Conservation (phyloP, 1,140 invertebrate genomes). For the Apocrypta bakeri region DNA sequence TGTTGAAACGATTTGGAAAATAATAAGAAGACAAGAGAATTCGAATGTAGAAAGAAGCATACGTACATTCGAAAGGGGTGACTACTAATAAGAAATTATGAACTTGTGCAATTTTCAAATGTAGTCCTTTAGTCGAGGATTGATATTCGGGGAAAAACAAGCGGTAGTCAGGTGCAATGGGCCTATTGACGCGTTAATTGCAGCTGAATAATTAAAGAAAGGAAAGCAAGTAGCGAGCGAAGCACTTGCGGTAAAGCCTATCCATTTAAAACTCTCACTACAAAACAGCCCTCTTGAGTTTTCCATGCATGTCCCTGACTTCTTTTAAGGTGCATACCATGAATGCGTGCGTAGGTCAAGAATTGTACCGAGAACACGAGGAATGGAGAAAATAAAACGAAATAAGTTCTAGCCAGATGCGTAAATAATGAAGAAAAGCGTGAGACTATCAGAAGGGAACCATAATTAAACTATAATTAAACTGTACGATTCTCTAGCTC, state of each 20-base stretch:
- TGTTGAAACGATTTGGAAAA: not conserved
- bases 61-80: slow-evolving; percentile 41
- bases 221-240: slow-evolving; percentile 51
- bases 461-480: not conserved
- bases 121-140: no score
- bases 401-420: not conserved
- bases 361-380: not conserved
- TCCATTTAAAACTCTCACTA: slow-evolving; percentile 69
- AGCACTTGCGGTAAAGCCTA: slow-evolving; percentile 53
- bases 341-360: not conserved
- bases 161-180: slow-evolving; percentile 66
- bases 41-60: not conserved
- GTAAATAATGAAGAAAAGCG: not conserved
- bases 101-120: slow-evolving; percentile 40
- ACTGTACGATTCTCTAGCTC: not conserved
- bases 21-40: slow-evolving; percentile 26
- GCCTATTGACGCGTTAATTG: slow-evolving; percentile 72
- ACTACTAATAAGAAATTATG: slow-evolving; percentile 10
- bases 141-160: slow-evolving; percentile 62
- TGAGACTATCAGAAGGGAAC: not conserved
- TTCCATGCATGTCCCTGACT: no score
- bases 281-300: slow-evolving; percentile 45
- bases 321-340: no score
- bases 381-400: not conserved
- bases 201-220: slow-evolving; percentile 69